Percentiles rank a stretch among this genome's conserved stretches.
Conservation (phyloP, 2,888 invertebrate genomes). For the Ariolimax columbianus region DNA sequence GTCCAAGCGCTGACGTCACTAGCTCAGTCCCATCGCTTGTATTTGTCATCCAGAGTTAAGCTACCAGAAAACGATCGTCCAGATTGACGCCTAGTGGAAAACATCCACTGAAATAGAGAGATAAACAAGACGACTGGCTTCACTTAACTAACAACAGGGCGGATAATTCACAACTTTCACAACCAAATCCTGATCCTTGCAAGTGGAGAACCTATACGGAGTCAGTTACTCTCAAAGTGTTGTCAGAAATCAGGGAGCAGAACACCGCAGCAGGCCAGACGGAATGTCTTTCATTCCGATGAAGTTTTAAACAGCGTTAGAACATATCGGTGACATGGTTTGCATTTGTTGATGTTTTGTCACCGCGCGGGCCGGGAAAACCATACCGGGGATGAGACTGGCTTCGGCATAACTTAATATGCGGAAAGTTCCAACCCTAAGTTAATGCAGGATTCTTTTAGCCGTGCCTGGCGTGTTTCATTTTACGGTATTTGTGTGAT, state of each 20-base stretch:
- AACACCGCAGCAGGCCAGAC: neutral
- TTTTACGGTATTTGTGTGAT: neutral
- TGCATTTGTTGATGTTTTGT: slow-evolving; percentile 24
- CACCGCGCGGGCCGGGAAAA: slow-evolving; percentile 10
- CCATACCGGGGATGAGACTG: neutral
- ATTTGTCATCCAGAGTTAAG: neutral
- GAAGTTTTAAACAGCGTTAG: slow-evolving; percentile 2
- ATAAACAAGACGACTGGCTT: neutral
- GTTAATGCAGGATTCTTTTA: neutral
- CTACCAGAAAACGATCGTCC: neutral
- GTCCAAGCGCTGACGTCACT: neutral
- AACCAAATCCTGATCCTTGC: neutral
- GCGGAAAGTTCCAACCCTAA: neutral
- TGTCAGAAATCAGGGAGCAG: neutral
- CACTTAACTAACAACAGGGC: neutral
- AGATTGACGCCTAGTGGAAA: neutral
- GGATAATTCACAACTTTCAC: slow-evolving; percentile 17
- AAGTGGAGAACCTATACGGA: neutral
- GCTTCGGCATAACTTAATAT: slow-evolving; percentile 12
- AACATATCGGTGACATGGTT: slow-evolving; percentile 6
- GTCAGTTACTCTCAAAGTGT: slow-evolving; percentile 6
- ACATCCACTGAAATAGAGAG: neutral
- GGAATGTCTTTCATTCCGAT: slow-evolving; percentile 32
- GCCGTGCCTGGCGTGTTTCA: neutral
- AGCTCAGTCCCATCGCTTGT: neutral